phyloP scores from a whole-genome alignment of 2,113 vertebrate genomes.

The Physeter macrocephalus region DNA sequence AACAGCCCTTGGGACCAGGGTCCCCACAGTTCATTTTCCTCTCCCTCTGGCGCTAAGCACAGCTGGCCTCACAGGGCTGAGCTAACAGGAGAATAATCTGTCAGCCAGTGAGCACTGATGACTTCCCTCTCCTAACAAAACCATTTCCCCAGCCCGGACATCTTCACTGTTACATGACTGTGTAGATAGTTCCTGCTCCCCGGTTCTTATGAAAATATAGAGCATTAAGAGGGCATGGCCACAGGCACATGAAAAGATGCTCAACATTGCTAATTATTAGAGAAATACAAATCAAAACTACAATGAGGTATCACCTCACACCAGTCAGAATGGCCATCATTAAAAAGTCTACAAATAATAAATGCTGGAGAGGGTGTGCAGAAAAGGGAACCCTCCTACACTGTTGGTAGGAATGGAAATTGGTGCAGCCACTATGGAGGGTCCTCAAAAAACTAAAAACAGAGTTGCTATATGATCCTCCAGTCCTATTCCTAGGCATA shows the following conservation, averaged over 20 bases:
- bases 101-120: not conserved
- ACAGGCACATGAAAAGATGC: too few species aligned
- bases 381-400: not conserved
- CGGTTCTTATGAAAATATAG: not conserved
- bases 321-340: too few species aligned
- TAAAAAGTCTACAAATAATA: not conserved
- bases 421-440: not conserved
- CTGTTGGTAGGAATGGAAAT: not conserved
- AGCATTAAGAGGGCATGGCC: too few species aligned
- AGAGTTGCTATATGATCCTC: not conserved
- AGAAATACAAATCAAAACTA: too few species aligned
- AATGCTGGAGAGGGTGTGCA: not conserved
- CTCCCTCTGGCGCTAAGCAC: not conserved
- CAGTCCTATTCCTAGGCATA: not conserved
- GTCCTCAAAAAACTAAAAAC: not conserved
- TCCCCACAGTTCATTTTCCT: not conserved
- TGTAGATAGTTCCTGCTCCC: not conserved
- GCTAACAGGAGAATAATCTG: not conserved
- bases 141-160: not conserved
- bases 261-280: too few species aligned
- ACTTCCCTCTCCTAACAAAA: not conserved
- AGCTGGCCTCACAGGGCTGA: not conserved
- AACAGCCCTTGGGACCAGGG: not conserved
- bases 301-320: too few species aligned
- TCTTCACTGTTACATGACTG: too few species aligned